Percentiles rank a stretch among this genome's conserved stretches.
phyloP scores from a whole-genome alignment of 2,888 invertebrate genomes.

The Hoplodrina blanda region DNA sequence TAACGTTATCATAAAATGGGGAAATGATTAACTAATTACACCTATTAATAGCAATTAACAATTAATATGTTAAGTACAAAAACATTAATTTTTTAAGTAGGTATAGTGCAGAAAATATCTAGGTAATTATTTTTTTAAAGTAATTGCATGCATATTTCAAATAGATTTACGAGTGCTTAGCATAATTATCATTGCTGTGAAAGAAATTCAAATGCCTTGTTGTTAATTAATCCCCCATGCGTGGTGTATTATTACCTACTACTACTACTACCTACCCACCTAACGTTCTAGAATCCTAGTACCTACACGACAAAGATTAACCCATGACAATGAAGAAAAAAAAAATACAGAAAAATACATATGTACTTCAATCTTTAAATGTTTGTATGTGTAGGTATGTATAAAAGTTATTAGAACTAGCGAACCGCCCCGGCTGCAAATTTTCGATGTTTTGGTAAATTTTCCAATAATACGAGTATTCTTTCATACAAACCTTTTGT shows the following conservation, averaged over 20 bases:
- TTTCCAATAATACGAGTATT: too few species aligned
- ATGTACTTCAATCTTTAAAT: too few species aligned
- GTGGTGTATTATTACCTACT: conserved; percentile 19
- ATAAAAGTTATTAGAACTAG: too few species aligned
- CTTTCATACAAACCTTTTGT: too few species aligned
- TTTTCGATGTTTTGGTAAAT: too few species aligned
- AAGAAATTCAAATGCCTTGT: conserved; percentile 9
- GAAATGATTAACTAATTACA: neutral
- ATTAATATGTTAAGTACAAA: neutral
- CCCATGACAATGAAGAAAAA: neutral
- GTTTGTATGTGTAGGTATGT: too few species aligned
- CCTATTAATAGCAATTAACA: neutral
- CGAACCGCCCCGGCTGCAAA: too few species aligned
- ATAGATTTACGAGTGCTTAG: conserved; percentile 6
- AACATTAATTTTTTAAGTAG: neutral
- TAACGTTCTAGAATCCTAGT: conserved; percentile 18
- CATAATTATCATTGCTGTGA: neutral
- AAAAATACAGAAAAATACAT: too few species aligned
- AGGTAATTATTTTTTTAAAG: neutral
- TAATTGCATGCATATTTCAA: conserved; percentile 10
- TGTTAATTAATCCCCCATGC: neutral
- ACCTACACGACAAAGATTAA: neutral
- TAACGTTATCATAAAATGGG: conserved; percentile 5
- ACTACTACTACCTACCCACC: too few species aligned
- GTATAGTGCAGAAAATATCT: neutral